Conservation (phyloP, 2,797 vertebrate genomes). For the Phataginus tricuspis region DNA sequence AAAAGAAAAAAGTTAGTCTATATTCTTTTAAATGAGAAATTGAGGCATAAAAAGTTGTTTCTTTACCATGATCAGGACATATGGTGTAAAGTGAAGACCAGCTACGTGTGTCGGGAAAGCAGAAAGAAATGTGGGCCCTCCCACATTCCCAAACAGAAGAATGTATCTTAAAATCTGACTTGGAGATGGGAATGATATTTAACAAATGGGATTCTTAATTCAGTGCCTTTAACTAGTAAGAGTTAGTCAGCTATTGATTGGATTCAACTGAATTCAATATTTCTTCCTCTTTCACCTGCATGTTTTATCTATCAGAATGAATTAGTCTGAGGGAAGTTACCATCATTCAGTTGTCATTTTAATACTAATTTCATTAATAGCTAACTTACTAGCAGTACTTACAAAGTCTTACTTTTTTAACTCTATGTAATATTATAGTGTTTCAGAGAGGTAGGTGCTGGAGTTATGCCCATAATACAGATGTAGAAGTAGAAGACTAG, state of each 20-base stretch:
- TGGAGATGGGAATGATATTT: background rate
- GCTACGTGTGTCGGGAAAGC: background rate
- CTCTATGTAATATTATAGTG: background rate
- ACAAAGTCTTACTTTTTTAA: background rate
- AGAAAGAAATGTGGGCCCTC: fast-evolving
- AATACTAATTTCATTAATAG: background rate
- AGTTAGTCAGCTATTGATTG: background rate
- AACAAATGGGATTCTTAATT: background rate
- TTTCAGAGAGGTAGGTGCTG: background rate
- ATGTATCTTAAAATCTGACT: background rate
- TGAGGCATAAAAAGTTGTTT: background rate
- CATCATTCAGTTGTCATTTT: background rate
- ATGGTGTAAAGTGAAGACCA: background rate
- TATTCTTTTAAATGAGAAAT: background rate
- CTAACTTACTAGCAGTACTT: background rate
- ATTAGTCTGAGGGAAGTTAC: background rate
- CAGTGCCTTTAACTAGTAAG: background rate
- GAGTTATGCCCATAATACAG: background rate
- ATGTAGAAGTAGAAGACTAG: background rate
- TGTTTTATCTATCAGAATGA: background rate
- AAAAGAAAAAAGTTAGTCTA: background rate
- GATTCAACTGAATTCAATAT: background rate
- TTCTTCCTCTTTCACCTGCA: background rate
- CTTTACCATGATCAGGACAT: background rate
- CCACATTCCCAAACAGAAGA: background rate